phyloP scores from a whole-genome alignment of 2,888 invertebrate species.

The Orthosia gothica region DNA sequence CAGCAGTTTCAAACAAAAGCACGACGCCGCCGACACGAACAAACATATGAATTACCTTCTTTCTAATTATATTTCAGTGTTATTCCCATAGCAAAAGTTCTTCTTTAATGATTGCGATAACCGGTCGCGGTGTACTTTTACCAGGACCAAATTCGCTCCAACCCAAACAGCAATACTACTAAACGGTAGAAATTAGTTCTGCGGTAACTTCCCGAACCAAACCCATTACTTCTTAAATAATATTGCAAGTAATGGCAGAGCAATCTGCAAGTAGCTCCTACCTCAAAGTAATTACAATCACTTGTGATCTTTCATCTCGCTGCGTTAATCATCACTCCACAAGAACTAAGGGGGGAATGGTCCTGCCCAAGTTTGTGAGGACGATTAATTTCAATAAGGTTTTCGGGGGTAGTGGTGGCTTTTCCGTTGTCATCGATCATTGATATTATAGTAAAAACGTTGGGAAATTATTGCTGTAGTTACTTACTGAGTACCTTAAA shows the following conservation, averaged over 20 bases:
- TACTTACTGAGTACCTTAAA: neutral
- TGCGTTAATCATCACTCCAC: conserved; percentile 56
- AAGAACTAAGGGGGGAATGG: conserved; percentile 49
- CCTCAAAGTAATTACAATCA: conserved; percentile 51
- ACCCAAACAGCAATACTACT: neutral
- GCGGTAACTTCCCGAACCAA: conserved; percentile 3
- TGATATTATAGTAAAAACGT: conserved; percentile 24
- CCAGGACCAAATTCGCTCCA: neutral
- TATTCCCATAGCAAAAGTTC: too few relatives aligned
- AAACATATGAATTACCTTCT: too few relatives aligned
- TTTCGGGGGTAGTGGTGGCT: conserved; percentile 31
- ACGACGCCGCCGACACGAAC: too few relatives aligned
- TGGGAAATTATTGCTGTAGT: neutral
- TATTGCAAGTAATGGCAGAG: conserved; percentile 39
- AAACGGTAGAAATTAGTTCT: neutral
- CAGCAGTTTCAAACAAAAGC: too few relatives aligned
- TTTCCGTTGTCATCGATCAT: conserved; percentile 44
- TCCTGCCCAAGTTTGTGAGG: conserved; percentile 39
- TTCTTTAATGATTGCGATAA: neutral
- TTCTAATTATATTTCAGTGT: too few relatives aligned
- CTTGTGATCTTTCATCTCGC: conserved; percentile 52
- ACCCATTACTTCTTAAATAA: conserved; percentile 20
- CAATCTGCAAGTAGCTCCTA: conserved; percentile 34
- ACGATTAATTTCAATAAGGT: conserved; percentile 61
- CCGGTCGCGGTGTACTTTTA: neutral